Percentiles rank a stretch among this genome's conserved stretches.
phyloP scores from a whole-genome alignment of 2,888 invertebrate genomes.

The Hemicrepidius hirtus region DNA sequence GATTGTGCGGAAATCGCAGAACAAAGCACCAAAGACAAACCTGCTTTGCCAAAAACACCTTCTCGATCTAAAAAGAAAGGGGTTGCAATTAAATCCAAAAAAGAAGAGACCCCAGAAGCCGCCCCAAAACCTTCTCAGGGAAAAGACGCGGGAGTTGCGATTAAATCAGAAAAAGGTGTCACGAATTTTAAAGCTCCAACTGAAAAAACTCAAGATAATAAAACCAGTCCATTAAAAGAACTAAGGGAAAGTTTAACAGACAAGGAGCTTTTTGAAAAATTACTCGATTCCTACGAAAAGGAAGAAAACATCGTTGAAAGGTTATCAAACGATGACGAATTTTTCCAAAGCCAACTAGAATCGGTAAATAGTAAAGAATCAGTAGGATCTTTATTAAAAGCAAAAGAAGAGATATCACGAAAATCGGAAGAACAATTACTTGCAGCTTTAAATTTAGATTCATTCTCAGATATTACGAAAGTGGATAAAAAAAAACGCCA shows the following conservation, averaged over 20 bases:
- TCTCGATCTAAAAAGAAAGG: no score
- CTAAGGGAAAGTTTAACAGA: background rate
- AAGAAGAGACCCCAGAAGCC: no score
- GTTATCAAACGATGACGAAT: conserved; percentile 59
- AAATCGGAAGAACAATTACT: background rate
- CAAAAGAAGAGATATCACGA: background rate
- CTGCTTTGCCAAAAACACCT: no score
- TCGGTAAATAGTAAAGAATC: conserved; percentile 39
- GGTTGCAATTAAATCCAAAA: no score
- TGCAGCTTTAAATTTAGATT: background rate
- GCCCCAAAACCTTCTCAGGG: no score
- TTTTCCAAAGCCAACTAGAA: conserved; percentile 49
- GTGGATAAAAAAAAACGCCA: background rate
- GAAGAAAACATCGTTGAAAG: conserved; percentile 57
- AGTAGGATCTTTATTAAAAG: conserved; percentile 11
- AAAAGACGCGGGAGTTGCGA: no score
- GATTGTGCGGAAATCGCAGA: no score
- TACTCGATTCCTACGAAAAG: conserved; percentile 60
- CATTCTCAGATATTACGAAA: background rate
- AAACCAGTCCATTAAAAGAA: background rate
- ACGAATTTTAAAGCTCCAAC: no score
- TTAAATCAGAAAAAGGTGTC: no score
- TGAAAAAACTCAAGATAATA: no score
- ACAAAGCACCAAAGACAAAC: no score
- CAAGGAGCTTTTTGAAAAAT: conserved; percentile 60